A percentile compares a stretch with the other conserved stretches of the same genome.
phyloP scores from a whole-genome alignment of 2,797 vertebrate genomes.

The Phoxinus dragarum region DNA sequence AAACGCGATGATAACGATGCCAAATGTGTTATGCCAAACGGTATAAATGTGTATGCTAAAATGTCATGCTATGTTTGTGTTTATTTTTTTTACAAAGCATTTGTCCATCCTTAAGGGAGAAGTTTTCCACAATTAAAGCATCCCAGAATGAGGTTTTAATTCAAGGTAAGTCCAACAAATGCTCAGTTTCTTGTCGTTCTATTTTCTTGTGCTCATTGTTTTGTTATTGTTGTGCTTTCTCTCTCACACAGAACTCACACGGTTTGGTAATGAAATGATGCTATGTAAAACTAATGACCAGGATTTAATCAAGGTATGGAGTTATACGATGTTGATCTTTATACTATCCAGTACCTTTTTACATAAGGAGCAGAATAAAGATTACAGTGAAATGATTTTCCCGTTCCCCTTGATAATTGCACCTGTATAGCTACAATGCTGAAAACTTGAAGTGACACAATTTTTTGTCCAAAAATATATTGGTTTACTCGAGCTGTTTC shows the following conservation, averaged over 20 bases:
- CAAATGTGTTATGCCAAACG: not conserved
- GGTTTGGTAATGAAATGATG: slow-evolving; percentile 83
- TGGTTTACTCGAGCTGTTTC: not conserved
- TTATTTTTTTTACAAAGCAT: slow-evolving; percentile 68
- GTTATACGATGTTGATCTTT: not conserved
- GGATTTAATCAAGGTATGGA: slow-evolving; percentile 82
- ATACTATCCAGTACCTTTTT: not conserved
- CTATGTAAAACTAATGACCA: slow-evolving; percentile 79
- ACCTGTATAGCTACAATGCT: not conserved
- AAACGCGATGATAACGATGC: not conserved
- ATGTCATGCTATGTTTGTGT: not conserved
- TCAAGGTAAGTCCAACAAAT: slow-evolving; percentile 67
- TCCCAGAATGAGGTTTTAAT: slow-evolving; percentile 65
- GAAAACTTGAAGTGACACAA: not conserved
- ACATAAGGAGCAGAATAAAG: not conserved
- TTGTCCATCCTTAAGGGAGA: slow-evolving; percentile 67
- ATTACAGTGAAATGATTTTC: not conserved
- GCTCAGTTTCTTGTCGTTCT: not conserved
- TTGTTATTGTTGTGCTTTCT: not conserved
- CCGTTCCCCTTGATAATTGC: not conserved
- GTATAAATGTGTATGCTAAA: not conserved
- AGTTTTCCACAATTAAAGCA: slow-evolving; percentile 53
- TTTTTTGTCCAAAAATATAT: not conserved
- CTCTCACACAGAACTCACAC: slow-evolving; percentile 77
- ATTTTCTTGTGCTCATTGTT: not conserved